phyloP scores from a whole-genome alignment of 2,888 invertebrate genomes.

The Parnassius orleans region DNA sequence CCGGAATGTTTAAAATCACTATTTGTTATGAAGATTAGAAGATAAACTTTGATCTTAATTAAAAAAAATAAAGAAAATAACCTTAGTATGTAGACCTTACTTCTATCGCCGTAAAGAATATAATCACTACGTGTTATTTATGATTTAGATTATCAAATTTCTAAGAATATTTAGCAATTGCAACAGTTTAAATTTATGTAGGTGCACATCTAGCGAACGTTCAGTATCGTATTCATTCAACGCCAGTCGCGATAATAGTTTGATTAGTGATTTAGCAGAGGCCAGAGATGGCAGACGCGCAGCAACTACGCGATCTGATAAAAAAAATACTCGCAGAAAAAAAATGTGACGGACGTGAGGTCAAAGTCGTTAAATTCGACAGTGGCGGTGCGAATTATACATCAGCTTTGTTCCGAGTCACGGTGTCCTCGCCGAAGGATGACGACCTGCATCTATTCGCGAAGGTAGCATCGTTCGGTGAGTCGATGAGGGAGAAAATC shows the following conservation, averaged over 20 bases:
- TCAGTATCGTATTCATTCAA: too few species aligned
- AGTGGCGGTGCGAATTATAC: conserved; percentile 34
- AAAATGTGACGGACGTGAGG: conserved; percentile 24
- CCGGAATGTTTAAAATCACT: too few species aligned
- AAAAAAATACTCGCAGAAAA: conserved; percentile 1
- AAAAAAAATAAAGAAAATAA: too few species aligned
- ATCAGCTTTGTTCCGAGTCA: conserved; percentile 21
- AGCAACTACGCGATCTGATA: conserved; percentile 4
- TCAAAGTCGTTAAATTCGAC: conserved; percentile 40
- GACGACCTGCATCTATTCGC: conserved; percentile 45
- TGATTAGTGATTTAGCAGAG: conserved; percentile 8
- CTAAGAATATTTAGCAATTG: too few species aligned
- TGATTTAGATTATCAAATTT: too few species aligned
- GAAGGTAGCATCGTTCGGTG: conserved; percentile 50
- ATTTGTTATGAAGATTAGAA: too few species aligned
- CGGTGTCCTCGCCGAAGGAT: conserved; percentile 1
- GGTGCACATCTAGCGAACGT: neutral
- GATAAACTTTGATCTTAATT: too few species aligned
- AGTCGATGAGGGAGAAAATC: conserved; percentile 39
- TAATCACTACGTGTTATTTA: too few species aligned
- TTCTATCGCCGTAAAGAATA: too few species aligned
- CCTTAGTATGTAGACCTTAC: too few species aligned
- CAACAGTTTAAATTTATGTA: too few species aligned
- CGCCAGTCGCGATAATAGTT: neutral
- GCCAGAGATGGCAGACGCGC: conserved; percentile 18